A percentile compares a stretch with the other conserved stretches of the same genome.
Evolutionary conservation across 1,140 invertebrate species (phyloP).

Genomic region (Aphelinus certus): DNA sequence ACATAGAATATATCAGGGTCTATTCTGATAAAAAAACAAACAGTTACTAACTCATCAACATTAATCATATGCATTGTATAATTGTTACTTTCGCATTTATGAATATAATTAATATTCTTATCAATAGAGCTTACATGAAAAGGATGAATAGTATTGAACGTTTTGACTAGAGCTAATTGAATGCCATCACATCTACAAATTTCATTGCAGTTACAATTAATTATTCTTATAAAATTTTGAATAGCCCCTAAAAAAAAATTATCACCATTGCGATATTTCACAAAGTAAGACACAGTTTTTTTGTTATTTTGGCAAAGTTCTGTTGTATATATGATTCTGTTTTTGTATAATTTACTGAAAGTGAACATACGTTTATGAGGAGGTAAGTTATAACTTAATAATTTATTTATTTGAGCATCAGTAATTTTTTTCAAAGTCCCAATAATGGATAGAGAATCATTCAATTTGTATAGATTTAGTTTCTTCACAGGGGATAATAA

Average conservation of each 20-base stretch:
- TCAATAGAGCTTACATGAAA: too few species aligned
- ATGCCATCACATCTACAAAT: too few species aligned
- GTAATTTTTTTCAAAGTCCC: not conserved
- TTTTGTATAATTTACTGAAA: slow-evolving; percentile 10
- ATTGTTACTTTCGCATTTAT: not conserved
- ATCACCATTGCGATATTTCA: not conserved
- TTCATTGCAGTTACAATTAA: not conserved
- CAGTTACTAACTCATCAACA: too few species aligned
- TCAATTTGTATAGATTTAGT: not conserved
- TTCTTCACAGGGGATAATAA: not conserved
- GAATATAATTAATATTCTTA: too few species aligned
- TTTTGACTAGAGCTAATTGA: too few species aligned
- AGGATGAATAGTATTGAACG: too few species aligned
- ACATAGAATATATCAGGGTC: too few species aligned
- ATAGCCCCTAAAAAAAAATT: slow-evolving; percentile 1
- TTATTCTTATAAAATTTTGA: not conserved
- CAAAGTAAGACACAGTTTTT: too few species aligned
- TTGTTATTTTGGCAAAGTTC: not conserved
- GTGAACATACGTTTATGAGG: not conserved
- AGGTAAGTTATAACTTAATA: not conserved
- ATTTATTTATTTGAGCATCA: not conserved
- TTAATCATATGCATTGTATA: too few species aligned
- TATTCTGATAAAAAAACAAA: too few species aligned
- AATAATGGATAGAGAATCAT: not conserved
- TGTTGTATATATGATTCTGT: not conserved